Percentiles rank a stretch among this genome's conserved stretches.
phyloP scores from a whole-genome alignment of 2,113 vertebrate species.

The Alectura lathami region DNA sequence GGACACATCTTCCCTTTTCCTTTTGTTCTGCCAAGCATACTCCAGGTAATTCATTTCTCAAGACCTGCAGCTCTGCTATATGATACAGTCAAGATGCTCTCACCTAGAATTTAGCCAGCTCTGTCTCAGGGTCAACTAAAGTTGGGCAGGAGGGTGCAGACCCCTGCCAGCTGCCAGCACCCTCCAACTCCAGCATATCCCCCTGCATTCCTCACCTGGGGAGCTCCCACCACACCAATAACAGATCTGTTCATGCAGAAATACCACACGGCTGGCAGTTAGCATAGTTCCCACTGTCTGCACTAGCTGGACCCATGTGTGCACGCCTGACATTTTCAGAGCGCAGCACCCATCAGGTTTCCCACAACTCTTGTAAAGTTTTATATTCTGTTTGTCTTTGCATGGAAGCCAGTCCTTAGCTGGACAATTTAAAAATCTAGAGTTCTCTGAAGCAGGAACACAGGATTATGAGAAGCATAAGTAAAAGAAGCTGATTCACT shows the following conservation, averaged over 20 bases:
- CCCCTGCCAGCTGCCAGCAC: neutral
- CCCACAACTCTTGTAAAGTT: neutral
- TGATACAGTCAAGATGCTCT: neutral
- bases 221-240: neutral
- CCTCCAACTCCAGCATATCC: accelerated
- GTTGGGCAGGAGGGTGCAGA: neutral
- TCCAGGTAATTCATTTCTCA: neutral
- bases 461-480: neutral
- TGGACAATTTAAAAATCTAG: neutral
- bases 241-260: neutral
- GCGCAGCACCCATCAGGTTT: neutral
- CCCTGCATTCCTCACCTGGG: neutral
- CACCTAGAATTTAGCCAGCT: neutral
- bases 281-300: neutral
- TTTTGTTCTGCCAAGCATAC: neutral
- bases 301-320: neutral
- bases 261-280: neutral
- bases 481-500: neutral
- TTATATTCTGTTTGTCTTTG: neutral
- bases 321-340: neutral
- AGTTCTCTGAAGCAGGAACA: neutral
- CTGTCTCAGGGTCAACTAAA: neutral
- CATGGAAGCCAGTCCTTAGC: neutral
- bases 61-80: neutral
- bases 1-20: neutral